A percentile compares a stretch with the other conserved stretches of the same genome.
These are phyloP conservation scores for Porphyrio hochstetteri DNA, from an alignment of 2,113 vertebrate species.

Conservation along the genomic window DNA sequence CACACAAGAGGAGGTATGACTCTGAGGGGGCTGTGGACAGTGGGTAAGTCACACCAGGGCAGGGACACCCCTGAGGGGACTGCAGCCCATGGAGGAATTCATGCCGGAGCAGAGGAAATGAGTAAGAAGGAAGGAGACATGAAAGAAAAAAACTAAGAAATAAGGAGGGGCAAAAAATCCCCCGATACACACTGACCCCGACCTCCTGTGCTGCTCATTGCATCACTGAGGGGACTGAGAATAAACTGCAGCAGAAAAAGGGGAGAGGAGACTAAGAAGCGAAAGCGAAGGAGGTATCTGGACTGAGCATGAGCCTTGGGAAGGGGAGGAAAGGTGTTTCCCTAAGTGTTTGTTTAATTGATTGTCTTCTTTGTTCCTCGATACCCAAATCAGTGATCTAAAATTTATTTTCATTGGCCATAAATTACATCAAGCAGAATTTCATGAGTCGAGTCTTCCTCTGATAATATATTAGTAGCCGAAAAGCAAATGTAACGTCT, in stretches of 20 bases:
- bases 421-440: background rate
- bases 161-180: background rate
- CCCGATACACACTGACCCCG: background rate
- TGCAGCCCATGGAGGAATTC: background rate
- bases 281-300: background rate
- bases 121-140: background rate
- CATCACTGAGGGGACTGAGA: background rate
- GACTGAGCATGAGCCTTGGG: background rate
- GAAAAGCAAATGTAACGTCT: background rate
- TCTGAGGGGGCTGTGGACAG: background rate
- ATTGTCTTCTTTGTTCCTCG: background rate
- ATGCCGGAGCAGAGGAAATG: background rate
- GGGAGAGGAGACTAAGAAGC: background rate
- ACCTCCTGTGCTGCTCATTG: background rate
- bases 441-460: background rate
- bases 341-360: background rate
- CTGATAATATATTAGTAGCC: background rate
- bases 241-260: background rate
- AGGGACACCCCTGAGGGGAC: fast-evolving
- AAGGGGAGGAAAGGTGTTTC: background rate
- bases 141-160: background rate
- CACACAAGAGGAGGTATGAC: background rate
- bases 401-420: background rate
- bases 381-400: background rate
- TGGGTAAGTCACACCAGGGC: background rate